phyloP scores from a whole-genome alignment of 2,888 invertebrate species.

The Lasioglossum pauxillum region DNA sequence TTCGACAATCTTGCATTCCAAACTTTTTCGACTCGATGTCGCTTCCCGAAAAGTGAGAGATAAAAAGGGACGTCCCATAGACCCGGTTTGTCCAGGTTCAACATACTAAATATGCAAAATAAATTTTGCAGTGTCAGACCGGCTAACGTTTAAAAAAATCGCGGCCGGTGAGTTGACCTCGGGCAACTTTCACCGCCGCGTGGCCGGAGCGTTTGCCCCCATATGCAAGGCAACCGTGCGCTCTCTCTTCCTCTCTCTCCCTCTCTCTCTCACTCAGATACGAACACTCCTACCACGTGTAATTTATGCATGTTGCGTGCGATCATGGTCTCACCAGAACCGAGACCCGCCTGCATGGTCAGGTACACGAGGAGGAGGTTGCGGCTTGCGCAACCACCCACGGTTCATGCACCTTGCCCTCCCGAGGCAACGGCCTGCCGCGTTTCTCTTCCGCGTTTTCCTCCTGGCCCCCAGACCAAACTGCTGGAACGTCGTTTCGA shows the following conservation, averaged over 20 bases:
- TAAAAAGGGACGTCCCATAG: background rate
- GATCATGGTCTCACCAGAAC: conserved; percentile 75
- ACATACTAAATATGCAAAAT: background rate
- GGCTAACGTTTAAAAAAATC: conserved; percentile 38
- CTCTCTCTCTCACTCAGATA: conserved; percentile 23
- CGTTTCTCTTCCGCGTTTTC: conserved; percentile 49
- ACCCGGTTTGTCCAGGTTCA: background rate
- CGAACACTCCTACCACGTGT: conserved; percentile 71
- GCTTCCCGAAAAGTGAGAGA: background rate
- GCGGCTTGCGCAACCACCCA: conserved; percentile 70
- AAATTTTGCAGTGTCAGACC: background rate
- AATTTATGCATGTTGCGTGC: conserved; percentile 81
- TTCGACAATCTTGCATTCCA: background rate
- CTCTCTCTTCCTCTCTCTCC: conserved; percentile 2
- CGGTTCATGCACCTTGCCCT: conserved; percentile 75
- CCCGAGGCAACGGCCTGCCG: conserved; percentile 44
- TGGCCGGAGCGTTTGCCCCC: conserved; percentile 51
- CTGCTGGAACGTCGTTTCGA: conserved; percentile 11
- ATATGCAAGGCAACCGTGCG: conserved; percentile 35
- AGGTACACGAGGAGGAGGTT: conserved; percentile 74
- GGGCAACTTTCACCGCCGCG: conserved; percentile 80
- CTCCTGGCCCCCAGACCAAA: conserved; percentile 9
- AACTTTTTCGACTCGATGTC: no score
- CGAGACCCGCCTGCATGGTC: conserved; percentile 76
- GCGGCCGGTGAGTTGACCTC: conserved; percentile 77